phyloP scores from a whole-genome alignment of 23 tunicate species.

The Ciona savignyi region DNA sequence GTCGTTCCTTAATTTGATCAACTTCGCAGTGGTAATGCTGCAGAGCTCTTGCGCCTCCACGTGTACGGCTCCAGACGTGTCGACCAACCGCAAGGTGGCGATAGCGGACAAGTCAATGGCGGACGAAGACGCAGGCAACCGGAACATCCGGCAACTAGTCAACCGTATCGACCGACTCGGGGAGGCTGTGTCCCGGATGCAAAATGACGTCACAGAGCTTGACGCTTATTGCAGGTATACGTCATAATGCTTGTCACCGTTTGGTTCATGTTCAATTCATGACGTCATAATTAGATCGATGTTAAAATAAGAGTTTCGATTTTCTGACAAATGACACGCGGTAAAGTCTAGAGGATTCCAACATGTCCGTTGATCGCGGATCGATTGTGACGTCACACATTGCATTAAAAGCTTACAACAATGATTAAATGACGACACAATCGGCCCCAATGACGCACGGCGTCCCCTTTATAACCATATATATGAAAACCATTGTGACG shows the following conservation, averaged over 20 bases:
- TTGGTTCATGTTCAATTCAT: not conserved
- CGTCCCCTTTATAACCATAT: too few relatives aligned
- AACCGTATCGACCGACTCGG: constrained; percentile 2
- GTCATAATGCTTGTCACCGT: too few relatives aligned
- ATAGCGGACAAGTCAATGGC: constrained; percentile 3
- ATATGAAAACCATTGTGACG: not conserved
- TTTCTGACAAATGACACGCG: not conserved
- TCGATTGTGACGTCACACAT: not conserved
- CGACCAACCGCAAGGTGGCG: constrained; percentile 1
- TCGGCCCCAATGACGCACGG: too few relatives aligned
- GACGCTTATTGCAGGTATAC: constrained; percentile 18
- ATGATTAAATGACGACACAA: not conserved
- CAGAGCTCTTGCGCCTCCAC: constrained; percentile 9
- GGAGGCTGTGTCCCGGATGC: constrained; percentile 10
- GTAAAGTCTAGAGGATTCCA: not conserved
- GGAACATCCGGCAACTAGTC: not conserved
- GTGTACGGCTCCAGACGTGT: not conserved
- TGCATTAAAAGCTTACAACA: not conserved
- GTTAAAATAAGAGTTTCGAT: not conserved
- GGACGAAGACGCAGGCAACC: not conserved
- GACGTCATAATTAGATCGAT: not conserved
- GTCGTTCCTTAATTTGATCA: not conserved
- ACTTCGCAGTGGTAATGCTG: constrained; percentile 4
- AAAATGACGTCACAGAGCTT: constrained; percentile 8
- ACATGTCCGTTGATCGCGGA: not conserved